Percentiles rank a stretch among this genome's conserved stretches.
Conservation (phyloP, 1,140 invertebrate species). For the Bombus confusus region DNA sequence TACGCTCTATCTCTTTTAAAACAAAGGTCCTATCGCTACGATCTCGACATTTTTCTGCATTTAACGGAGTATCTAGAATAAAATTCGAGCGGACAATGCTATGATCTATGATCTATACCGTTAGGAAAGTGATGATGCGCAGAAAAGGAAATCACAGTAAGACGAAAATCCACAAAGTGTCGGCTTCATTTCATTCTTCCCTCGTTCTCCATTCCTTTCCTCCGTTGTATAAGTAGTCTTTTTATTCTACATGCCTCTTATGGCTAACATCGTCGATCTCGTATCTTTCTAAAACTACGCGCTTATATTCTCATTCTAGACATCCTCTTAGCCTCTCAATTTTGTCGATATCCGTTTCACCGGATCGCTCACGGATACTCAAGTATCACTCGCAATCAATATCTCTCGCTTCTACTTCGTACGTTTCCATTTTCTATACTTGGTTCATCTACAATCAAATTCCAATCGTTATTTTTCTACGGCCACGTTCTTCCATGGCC, state of each 20-base stretch:
- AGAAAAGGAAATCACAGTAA: constrained; percentile 67
- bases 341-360: constrained; percentile 41
- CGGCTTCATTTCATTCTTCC: constrained; percentile 10
- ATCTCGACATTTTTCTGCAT: background rate
- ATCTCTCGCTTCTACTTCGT: background rate
- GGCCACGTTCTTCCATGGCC: constrained; percentile 6
- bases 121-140: constrained; percentile 50
- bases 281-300: constrained; percentile 39
- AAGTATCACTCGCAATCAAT: background rate
- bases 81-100: constrained; percentile 43
- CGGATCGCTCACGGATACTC: constrained; percentile 17
- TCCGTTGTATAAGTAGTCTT: background rate
- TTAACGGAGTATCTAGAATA: constrained; percentile 3
- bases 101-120: constrained; percentile 46
- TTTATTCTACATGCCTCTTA: constrained; percentile 40
- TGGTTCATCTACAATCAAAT: constrained; percentile 9
- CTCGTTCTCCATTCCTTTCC: background rate
- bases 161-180: constrained; percentile 60
- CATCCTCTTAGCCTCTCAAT: constrained; percentile 11
- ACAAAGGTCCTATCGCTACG: constrained; percentile 6
- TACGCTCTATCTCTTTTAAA: background rate
- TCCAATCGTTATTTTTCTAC: background rate
- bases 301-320: constrained; percentile 21
- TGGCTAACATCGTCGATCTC: constrained; percentile 33
- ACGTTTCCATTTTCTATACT: background rate